Evolutionary conservation across 2,113 vertebrate genomes (phyloP).

Genomic region (Passer domesticus): DNA sequence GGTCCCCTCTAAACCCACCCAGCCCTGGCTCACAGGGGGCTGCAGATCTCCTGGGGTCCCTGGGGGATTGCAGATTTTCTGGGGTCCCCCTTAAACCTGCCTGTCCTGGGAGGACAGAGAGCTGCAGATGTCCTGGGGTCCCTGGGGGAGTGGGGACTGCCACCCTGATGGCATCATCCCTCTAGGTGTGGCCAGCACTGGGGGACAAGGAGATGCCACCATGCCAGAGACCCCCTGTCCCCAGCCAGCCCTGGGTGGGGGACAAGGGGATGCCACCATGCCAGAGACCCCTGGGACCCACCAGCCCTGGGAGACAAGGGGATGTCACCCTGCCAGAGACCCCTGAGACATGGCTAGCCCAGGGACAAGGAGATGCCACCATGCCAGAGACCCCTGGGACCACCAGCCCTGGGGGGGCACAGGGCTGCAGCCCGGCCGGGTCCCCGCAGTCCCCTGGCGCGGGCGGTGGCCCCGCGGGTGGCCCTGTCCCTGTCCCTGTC

Average conservation of each 20-base stretch:
- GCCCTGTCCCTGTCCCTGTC: not conserved
- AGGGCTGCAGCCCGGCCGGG: not conserved
- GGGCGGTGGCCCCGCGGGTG: not conserved
- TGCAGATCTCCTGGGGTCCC: not conserved
- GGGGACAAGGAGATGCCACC: too few relatives aligned
- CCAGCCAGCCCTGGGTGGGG: too few relatives aligned
- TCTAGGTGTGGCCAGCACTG: not conserved
- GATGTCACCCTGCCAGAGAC: too few relatives aligned
- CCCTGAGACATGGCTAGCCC: not conserved
- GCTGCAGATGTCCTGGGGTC: not conserved
- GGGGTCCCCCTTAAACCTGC: not conserved
- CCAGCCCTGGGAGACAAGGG: too few relatives aligned
- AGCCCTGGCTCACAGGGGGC: not conserved
- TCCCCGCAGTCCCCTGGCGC: accelerated
- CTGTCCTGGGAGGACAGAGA: not conserved
- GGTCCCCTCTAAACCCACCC: not conserved
- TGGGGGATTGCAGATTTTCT: not conserved
- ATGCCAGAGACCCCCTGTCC: too few relatives aligned
- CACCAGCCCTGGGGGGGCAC: not conserved
- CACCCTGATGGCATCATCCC: accelerated
- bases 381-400: too few relatives aligned
- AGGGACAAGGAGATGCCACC: not conserved
- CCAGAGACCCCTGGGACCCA: too few relatives aligned
- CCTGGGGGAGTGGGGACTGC: not conserved
- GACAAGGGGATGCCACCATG: too few relatives aligned